Conservation (phyloP, 2,797 vertebrate genomes). For the Eulemur mongoz region DNA sequence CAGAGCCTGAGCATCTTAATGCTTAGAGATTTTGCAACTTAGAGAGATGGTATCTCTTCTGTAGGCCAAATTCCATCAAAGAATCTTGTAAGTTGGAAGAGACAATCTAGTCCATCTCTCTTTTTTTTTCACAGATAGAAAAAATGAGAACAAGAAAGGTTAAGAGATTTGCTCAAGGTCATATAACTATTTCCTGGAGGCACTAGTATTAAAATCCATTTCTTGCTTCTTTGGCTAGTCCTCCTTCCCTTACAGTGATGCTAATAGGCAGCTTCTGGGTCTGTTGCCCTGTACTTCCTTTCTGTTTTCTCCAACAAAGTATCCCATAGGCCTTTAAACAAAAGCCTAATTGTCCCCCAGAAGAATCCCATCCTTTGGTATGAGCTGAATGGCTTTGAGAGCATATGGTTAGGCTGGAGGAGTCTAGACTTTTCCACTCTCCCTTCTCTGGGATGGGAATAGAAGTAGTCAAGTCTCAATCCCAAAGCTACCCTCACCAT, state of each 20-base stretch:
- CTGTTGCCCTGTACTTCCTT: background rate
- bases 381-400: background rate
- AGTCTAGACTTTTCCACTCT: background rate
- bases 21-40: background rate
- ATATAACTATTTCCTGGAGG: background rate
- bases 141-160: slow-evolving; percentile 10
- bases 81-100: background rate
- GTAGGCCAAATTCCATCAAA: background rate
- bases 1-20: background rate
- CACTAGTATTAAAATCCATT: background rate
- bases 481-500: slow-evolving; percentile 85
- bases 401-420: background rate
- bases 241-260: background rate
- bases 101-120: background rate
- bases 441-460: background rate
- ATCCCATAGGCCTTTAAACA: background rate
- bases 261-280: background rate
- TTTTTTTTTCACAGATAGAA: background rate
- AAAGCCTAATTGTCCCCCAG: background rate
- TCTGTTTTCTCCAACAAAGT: background rate
- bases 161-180: background rate
- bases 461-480: background rate
- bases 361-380: background rate
- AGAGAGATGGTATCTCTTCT: background rate
- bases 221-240: background rate